Evolutionary conservation across 2,888 invertebrate genomes (phyloP), one percentile per base, ranked within the genome.

Genomic region (Arge pagana): DNA sequence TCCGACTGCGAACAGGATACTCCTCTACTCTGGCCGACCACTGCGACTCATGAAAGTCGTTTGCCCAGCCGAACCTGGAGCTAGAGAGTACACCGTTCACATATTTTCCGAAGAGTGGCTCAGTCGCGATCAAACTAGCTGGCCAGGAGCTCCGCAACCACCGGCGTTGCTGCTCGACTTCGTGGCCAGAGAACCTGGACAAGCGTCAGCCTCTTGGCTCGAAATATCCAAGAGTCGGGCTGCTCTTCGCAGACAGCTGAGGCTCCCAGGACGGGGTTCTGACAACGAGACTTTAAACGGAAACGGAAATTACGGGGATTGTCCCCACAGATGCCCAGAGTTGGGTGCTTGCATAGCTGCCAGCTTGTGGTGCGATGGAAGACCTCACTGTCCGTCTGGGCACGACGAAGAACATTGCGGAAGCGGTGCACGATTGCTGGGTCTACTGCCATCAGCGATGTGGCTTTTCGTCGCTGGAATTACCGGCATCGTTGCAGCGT

Each of bases 51-150:
- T 71, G n/a, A 75, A 72, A 40, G 88, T 87, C 8, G 82, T 91
- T 26, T 92, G 91, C 66, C 91, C 91, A 0, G 83, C 85, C 0
- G 83, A 84, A 61, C 85, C 85, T 4, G 85, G 85, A 13, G 82
- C 85, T 4, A 78, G 83, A 23, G 85, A 85, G 30, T 82, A 84
- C 55, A 85, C 86, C 1, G 83, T 91, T 55, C 90, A 90, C 62
- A 83, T 90, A 56, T 90, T 90, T 79, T 88, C 89, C 26, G 89
- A 86, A 67, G 90, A 90, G 71, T 91, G 91, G 91, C 80, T 81
- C 65, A 80, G 81, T 1, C 75, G 76, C 33, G 77, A 77, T 30
- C 57, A 54, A 50, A 65, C 16, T 64, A 68, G 26, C 66, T 72
- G 68, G 67, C 71, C 71, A 1, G 66, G 71, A 2, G 73, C 74